Evolutionary conservation across 2,888 invertebrate species (phyloP).

Genomic region (Sinodicranocentrus sp.): DNA sequence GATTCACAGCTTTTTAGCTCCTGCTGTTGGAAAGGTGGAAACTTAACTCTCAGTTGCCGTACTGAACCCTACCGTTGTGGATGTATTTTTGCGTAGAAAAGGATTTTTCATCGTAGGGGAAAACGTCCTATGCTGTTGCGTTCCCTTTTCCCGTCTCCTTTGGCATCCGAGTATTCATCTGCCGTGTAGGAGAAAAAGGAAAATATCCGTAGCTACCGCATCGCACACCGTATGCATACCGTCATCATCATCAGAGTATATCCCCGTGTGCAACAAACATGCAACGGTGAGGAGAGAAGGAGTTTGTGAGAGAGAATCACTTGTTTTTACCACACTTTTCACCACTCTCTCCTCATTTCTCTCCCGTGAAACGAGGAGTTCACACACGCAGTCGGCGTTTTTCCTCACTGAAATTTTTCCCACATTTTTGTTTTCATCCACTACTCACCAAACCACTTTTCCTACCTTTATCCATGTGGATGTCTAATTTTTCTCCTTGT

Average conservation of each 20-base stretch:
- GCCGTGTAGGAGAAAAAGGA: not conserved
- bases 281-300: constrained; percentile 27
- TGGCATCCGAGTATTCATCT: not conserved
- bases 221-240: constrained; percentile 44
- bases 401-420: constrained; percentile 34
- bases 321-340: constrained; percentile 68
- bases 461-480: too few relatives aligned
- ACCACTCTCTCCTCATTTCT: constrained; percentile 65
- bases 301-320: constrained; percentile 48
- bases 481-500: too few relatives aligned
- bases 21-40: constrained; percentile 63
- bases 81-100: constrained; percentile 30
- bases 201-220: not conserved
- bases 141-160: not conserved
- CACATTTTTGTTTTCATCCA: not conserved
- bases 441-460: not conserved
- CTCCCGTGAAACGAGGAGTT: constrained; percentile 67
- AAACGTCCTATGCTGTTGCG: not conserved
- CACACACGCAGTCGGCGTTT: constrained; percentile 63
- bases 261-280: constrained; percentile 51
- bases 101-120: not conserved
- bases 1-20: constrained; percentile 32
- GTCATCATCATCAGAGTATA: constrained; percentile 42
- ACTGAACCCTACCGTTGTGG: constrained; percentile 58
- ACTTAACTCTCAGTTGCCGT: constrained; percentile 51